Evolutionary conservation across 2,797 vertebrate genomes (phyloP).

Genomic region (Urophycis tenuis): DNA sequence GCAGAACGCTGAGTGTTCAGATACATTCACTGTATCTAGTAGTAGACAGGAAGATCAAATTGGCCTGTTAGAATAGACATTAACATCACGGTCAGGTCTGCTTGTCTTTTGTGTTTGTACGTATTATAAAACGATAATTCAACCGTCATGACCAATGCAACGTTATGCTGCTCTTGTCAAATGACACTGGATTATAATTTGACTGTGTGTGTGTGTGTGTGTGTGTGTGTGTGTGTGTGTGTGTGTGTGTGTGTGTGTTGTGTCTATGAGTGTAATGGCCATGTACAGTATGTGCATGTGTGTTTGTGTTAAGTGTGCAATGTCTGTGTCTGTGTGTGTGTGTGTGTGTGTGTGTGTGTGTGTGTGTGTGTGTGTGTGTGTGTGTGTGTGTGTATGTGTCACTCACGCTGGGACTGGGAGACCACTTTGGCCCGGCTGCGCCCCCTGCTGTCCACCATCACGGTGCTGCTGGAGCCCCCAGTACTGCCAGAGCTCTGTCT

Average conservation of each 20-base stretch:
- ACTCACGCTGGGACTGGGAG: constrained; percentile 95
- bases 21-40: background rate
- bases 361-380: background rate
- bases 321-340: background rate
- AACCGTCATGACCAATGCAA: background rate
- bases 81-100: background rate
- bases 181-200: background rate
- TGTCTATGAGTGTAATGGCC: background rate
- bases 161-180: background rate
- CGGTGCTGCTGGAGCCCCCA: constrained; percentile 70
- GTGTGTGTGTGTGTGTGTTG: background rate
- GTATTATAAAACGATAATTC: background rate
- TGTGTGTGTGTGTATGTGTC: background rate
- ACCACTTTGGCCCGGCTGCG: constrained; percentile 95
- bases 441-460: constrained; percentile 84
- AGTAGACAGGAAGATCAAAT: background rate
- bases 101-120: background rate
- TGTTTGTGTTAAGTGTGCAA: background rate
- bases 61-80: background rate
- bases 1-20: background rate
- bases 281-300: background rate
- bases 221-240: background rate
- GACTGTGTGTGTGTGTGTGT: background rate
- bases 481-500: constrained; percentile 87
- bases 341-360: background rate